phyloP scores from a whole-genome alignment of 1,140 invertebrate genomes.

The Muscidifurax raptorellus region DNA sequence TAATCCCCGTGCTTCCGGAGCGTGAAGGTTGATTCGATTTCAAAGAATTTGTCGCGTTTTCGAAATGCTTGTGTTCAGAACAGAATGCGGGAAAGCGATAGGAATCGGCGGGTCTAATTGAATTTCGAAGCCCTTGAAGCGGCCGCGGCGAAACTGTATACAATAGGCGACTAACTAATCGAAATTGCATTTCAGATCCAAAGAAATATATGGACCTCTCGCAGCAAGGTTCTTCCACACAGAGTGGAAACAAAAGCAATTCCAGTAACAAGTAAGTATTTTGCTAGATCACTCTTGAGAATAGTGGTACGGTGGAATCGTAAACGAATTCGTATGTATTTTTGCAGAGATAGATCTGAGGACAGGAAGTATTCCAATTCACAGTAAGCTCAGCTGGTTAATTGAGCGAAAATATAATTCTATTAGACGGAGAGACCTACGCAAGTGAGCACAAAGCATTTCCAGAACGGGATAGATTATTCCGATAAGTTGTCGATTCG shows the following conservation, averaged over 20 bases:
- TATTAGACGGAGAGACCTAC: background rate
- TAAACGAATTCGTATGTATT: background rate
- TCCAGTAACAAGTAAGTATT: slow-evolving; percentile 63
- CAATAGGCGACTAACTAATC: background rate
- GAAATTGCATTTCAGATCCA: slow-evolving; percentile 55
- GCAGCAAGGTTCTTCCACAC: slow-evolving; percentile 58
- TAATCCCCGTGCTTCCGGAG: background rate
- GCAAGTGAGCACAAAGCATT: slow-evolving; percentile 1
- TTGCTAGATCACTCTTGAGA: background rate
- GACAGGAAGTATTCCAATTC: slow-evolving; percentile 55
- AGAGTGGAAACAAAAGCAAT: slow-evolving; percentile 60
- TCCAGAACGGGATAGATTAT: background rate
- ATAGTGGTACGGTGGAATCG: background rate
- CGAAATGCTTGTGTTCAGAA: background rate
- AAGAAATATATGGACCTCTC: slow-evolving; percentile 57
- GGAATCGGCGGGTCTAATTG: background rate
- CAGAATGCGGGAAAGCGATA: background rate
- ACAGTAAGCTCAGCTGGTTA: slow-evolving; percentile 45
- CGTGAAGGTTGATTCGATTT: background rate
- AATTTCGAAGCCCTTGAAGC: background rate
- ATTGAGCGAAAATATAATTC: too few relatives aligned
- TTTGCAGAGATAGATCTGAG: slow-evolving; percentile 52
- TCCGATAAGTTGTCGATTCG: background rate
- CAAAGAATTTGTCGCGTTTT: background rate
- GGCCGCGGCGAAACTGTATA: background rate